phyloP scores from a whole-genome alignment of 2,888 invertebrate genomes.

The Tanytarsus gracilentus region DNA sequence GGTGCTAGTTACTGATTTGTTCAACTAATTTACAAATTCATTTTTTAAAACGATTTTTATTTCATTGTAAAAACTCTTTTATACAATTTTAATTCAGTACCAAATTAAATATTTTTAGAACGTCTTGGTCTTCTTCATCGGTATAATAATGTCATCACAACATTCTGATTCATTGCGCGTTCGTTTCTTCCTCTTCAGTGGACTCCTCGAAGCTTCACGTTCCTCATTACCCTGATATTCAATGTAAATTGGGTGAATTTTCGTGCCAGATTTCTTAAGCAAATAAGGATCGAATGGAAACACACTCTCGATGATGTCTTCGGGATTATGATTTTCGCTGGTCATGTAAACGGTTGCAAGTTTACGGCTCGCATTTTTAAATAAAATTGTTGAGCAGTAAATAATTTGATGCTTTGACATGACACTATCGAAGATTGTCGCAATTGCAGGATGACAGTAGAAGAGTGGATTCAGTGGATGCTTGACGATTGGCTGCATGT shows the following conservation, averaged over 20 bases:
- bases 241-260: conserved; percentile 44
- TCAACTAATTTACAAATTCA: no score
- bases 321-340: conserved; percentile 45
- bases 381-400: conserved; percentile 84
- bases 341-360: conserved; percentile 51
- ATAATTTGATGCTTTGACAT: conserved; percentile 79
- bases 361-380: conserved; percentile 62
- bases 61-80: no score
- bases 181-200: neutral
- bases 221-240: conserved; percentile 40
- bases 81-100: no score
- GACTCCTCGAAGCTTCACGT: neutral
- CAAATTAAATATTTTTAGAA: neutral
- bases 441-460: conserved; percentile 67
- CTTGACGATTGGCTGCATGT: conserved; percentile 77
- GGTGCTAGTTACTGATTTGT: no score
- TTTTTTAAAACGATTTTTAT: no score
- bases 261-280: conserved; percentile 48
- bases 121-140: neutral
- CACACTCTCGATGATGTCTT: conserved; percentile 52
- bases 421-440: conserved; percentile 70
- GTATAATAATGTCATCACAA: neutral
- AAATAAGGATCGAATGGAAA: conserved; percentile 89
- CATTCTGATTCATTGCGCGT: conserved; percentile 13
- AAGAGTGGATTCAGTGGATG: conserved; percentile 80